Evolutionary conservation across 2,113 vertebrate species (phyloP), one percentile per base, ranked within the genome.

Genomic region (Prionailurus viverrinus): DNA sequence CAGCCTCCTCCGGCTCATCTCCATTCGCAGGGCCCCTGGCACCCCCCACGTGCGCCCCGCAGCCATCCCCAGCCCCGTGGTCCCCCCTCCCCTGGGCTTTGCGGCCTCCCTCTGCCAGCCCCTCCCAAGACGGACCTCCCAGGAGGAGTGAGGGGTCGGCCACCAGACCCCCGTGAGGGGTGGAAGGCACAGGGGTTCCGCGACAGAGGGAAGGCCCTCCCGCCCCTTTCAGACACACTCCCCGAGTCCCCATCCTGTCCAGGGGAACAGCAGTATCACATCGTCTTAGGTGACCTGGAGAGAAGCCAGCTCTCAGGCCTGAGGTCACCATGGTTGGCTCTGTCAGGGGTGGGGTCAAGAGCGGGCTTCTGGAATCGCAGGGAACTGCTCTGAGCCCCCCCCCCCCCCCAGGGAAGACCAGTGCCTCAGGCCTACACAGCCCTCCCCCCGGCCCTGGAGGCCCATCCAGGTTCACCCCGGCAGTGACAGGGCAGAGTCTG

Each of bases 231-330:
- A 33, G 74, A 33, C 7, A 11, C 31, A 5, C 19, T 23, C 83
- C 31, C 53, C 0, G 39, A 51, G n/a, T 11, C 76, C 21, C 16
- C 27, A 7, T 3, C 21, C n/a, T 2, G 18, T 14, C 21, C 5
- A 1, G 1, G 6, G 36, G 15, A 33, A 8, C 0, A 1, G 68
- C 48, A 6, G 71, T 5, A 0, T 2, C 33, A 3, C 0, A 0
- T 1, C 3, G 36, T 5, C 80, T 16, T 5, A 4, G 39, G 16
- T 3, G 39, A 45, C 0, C 1, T 0, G 3, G 81, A 23, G 51
- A 14, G 51, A 63, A 66, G 78, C 16, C 39, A 1, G 85, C 69
- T 71, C 83, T 39, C 33, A 25, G 45, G 85, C 58, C 53, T 1
- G 0, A 36, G 69, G 89, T 14, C 51, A 0, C 41, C 21, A 0